Percentiles rank a stretch among this genome's conserved stretches.
Evolutionary conservation across 2,113 vertebrate genomes (phyloP).

Genomic region (Neotragus pygmaeus): DNA sequence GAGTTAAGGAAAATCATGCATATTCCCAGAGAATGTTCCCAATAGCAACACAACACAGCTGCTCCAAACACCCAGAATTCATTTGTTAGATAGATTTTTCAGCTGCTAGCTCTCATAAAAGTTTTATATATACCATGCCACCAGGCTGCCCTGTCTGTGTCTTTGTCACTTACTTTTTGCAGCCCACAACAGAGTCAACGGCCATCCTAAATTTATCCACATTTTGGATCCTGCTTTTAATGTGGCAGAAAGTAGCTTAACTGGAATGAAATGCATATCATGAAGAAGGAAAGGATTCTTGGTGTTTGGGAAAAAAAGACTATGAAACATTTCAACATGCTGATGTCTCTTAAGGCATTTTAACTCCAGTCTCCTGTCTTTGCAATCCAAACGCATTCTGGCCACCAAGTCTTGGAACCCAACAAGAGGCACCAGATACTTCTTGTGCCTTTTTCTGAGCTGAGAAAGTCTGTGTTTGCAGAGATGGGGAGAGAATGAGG

Average conservation of each 20-base stretch:
- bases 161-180: conserved; percentile 7
- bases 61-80: background rate
- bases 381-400: conserved; percentile 4
- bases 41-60: background rate
- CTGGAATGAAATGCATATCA: conserved; percentile 18
- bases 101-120: background rate
- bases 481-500: background rate
- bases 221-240: conserved; percentile 23
- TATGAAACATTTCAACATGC: background rate
- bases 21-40: background rate
- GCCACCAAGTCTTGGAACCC: background rate
- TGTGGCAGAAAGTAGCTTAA: conserved; percentile 11
- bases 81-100: background rate
- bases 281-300: conserved; percentile 5
- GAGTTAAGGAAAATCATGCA: background rate
- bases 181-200: background rate
- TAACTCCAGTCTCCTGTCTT: background rate
- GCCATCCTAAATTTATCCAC: conserved; percentile 15
- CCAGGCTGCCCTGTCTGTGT: background rate
- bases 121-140: background rate
- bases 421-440: background rate
- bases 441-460: background rate
- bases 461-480: background rate
- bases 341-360: background rate
- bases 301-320: background rate